Base-by-base conservation (phyloP, 1,140 invertebrate genomes). In the Hirudo medicinalis region DNA sequence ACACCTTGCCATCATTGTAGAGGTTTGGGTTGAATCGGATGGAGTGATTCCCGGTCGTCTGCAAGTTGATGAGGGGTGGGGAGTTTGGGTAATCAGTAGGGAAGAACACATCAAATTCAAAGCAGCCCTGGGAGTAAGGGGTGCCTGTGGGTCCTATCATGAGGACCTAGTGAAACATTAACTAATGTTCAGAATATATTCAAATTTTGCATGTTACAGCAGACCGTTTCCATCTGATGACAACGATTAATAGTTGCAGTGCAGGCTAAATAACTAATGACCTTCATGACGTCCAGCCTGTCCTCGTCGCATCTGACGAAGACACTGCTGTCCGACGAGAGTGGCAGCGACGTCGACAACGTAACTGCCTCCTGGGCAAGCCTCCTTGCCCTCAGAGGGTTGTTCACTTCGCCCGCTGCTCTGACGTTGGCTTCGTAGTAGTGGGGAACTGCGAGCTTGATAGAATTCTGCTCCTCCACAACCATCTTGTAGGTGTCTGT, bases 11-110 rank as follows among this genome's bases (percentile, higher is more conserved):
- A 83, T 96, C 92, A 83, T 94, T 92, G 82, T 97, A 97, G 29
- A 97, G 85, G 86, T 97, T 97, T 32, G 94, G 94, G 85, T 97
- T 97, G 80, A 97, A 97, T 74, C 94, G 86, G 75, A 97, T 90
- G 0, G 90, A 89, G 78, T 92, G 91, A 72, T 91, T 89, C 36
- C 94, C 94, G 3, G 92, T 97, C 17, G 94, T 97, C 83, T 94
- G 90, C 77, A 96, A 84, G 84, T 94, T 95, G 76, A 94, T 91
- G 76, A 90, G 85, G 70, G 86, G 85, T 11, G 83, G 83, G 57
- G 79, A 78, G 71, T 80, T 81, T 25, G 83, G 83, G 72, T 84
- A 84, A 72, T 84, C 82, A 60, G 78, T 76, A 32, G 83, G 83
- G 74, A 84, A 84, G 75, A 79, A 84, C n/a, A 83, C 82, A 76